Evolutionary conservation across 2,113 vertebrate genomes (phyloP).

Genomic region (Embiotoca jacksoni): DNA sequence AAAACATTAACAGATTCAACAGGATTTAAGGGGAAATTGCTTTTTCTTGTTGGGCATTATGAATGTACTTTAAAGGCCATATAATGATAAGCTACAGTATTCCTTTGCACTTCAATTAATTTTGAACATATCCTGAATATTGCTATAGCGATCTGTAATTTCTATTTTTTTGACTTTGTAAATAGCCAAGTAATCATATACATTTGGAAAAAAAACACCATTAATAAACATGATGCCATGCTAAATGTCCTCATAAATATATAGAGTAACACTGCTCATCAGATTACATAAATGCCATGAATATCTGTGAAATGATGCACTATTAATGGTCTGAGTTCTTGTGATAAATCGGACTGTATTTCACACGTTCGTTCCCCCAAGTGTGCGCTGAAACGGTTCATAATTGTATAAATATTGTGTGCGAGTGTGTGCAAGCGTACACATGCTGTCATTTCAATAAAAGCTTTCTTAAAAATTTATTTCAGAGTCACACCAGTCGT

Average conservation of each 20-base stretch:
- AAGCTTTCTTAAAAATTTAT: slow-evolving; percentile 48
- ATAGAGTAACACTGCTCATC: slow-evolving; percentile 8
- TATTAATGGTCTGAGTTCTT: background rate
- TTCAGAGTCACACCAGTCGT: slow-evolving; percentile 31
- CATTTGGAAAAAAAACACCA: slow-evolving; percentile 1
- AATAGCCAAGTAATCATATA: slow-evolving; percentile 26
- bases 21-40: slow-evolving; percentile 10
- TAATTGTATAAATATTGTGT: slow-evolving; percentile 24
- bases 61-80: slow-evolving; percentile 76
- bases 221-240: slow-evolving; percentile 21
- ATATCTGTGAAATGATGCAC: slow-evolving; percentile 26
- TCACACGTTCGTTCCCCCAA: slow-evolving; percentile 28
- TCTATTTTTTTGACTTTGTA: slow-evolving; percentile 62
- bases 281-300: slow-evolving; percentile 11
- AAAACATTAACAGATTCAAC: background rate
- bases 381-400: background rate
- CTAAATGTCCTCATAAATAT: slow-evolving; percentile 8
- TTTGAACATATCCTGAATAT: slow-evolving; percentile 63
- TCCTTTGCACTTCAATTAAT: slow-evolving; percentile 69
- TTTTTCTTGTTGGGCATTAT: slow-evolving; percentile 47
- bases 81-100: slow-evolving; percentile 47
- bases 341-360: slow-evolving; percentile 24
- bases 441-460: slow-evolving; percentile 61
- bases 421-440: slow-evolving; percentile 7
- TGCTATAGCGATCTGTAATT: slow-evolving; percentile 46